phyloP scores from a whole-genome alignment of 2,113 vertebrate species.

The Anas platyrhynchos region DNA sequence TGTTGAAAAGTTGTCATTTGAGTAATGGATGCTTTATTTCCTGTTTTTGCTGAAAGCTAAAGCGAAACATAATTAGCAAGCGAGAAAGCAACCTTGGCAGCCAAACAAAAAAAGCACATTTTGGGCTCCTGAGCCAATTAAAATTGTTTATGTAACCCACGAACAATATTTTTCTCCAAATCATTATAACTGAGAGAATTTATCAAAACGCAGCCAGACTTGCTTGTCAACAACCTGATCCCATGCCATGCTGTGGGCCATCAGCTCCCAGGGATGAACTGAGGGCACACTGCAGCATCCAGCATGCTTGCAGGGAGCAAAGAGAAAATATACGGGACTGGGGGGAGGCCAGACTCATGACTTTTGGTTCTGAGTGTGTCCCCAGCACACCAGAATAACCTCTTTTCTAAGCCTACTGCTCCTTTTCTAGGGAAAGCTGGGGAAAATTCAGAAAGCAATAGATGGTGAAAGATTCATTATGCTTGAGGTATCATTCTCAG shows the following conservation, averaged over 20 bases:
- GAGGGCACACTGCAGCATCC: accelerated
- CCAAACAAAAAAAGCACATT: slow-evolving; percentile 82
- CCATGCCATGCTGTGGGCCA: not conserved
- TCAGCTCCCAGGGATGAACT: not conserved
- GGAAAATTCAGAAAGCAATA: not conserved
- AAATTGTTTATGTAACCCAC: slow-evolving; percentile 79
- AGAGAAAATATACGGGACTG: not conserved
- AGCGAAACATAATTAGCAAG: slow-evolving; percentile 80
- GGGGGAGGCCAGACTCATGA: not conserved
- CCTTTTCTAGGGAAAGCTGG: not conserved
- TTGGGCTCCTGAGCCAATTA: slow-evolving; percentile 77
- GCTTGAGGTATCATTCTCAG: not conserved
- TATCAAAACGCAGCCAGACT: slow-evolving; percentile 34
- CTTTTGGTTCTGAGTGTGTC: not conserved
- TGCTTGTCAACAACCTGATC: not conserved
- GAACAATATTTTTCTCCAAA: slow-evolving; percentile 78
- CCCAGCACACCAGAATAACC: not conserved
- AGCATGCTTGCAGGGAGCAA: not conserved
- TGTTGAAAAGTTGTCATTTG: slow-evolving; percentile 82
- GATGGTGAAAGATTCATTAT: not conserved
- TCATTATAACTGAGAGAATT: slow-evolving; percentile 65
- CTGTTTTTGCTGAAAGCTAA: slow-evolving; percentile 84
- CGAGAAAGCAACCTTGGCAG: slow-evolving; percentile 79
- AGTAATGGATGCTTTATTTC: slow-evolving; percentile 85
- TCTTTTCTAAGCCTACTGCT: not conserved